A percentile compares a stretch with the other conserved stretches of the same genome.
phyloP scores from a whole-genome alignment of 2,113 vertebrate species.

The Protobothrops mucrosquamatus region DNA sequence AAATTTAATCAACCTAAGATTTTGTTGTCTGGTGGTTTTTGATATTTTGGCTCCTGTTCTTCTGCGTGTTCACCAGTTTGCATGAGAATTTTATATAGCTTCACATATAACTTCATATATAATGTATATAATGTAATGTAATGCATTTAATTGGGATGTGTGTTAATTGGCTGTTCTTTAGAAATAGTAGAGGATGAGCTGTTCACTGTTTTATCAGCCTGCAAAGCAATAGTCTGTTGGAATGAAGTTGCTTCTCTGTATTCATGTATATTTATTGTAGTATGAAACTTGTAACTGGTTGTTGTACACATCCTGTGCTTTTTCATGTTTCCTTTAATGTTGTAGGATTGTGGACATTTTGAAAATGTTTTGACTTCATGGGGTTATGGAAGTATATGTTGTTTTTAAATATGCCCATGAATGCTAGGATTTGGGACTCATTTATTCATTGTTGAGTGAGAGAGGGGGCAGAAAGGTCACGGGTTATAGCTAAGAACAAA shows the following conservation, averaged over 20 bases:
- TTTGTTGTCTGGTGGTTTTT: constrained; percentile 8
- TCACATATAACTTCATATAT: neutral
- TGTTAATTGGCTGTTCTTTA: neutral
- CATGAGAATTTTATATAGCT: neutral
- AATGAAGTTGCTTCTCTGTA: neutral
- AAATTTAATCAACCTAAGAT: constrained; percentile 40
- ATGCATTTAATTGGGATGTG: neutral
- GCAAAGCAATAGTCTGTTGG: neutral
- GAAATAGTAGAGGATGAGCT: neutral
- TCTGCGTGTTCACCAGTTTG: constrained; percentile 23
- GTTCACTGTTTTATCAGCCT: neutral
- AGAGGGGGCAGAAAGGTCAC: constrained; percentile 73
- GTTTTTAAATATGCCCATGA: constrained; percentile 33
- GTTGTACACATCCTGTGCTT: neutral
- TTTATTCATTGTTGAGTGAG: constrained; percentile 63
- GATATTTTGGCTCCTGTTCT: constrained; percentile 45
- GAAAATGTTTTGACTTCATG: constrained; percentile 61
- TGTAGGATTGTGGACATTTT: constrained; percentile 39
- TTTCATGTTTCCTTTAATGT: neutral
- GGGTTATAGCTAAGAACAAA: constrained; percentile 78
- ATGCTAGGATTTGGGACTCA: constrained; percentile 59
- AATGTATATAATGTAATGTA: neutral
- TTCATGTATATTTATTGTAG: neutral
- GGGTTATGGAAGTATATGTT: constrained; percentile 51
- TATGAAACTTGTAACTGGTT: neutral